Evolutionary conservation across 2,888 invertebrate species (phyloP).

Genomic region (Ctenicera cuprea): DNA sequence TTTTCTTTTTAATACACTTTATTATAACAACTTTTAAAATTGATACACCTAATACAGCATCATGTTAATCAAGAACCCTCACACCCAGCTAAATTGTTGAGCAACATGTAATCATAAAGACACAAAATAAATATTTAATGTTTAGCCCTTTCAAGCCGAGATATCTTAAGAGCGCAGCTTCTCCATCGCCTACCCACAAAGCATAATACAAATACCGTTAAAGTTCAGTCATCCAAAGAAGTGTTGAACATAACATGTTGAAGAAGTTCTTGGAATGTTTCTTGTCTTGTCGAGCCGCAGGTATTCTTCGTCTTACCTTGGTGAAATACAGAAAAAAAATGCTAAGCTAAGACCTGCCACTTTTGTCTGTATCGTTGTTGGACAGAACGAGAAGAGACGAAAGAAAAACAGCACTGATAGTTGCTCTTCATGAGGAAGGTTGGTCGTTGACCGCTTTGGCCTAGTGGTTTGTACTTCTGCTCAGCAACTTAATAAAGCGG

Average conservation of each 20-base stretch:
- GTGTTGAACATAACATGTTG: constrained; percentile 13
- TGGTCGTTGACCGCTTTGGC: constrained; percentile 68
- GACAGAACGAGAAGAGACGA: constrained; percentile 27
- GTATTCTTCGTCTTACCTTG: constrained; percentile 33
- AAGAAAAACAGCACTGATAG: constrained; percentile 25
- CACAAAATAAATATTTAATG: constrained; percentile 25
- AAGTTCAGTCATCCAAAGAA: constrained; percentile 30
- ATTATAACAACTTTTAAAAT: not conserved
- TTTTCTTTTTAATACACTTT: not conserved
- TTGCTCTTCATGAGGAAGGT: constrained; percentile 61
- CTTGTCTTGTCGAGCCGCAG: constrained; percentile 23
- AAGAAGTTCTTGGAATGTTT: constrained; percentile 9
- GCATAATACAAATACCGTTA: constrained; percentile 62
- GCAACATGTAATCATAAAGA: not conserved
- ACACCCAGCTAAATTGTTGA: not conserved
- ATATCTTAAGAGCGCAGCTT: constrained; percentile 14
- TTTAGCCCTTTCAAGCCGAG: constrained; percentile 35
- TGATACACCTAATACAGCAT: not conserved
- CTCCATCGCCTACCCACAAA: constrained; percentile 57
- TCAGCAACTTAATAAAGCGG: constrained; percentile 46
- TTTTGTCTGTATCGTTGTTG: not conserved
- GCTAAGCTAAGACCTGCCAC: constrained; percentile 4
- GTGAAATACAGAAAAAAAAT: constrained; percentile 12
- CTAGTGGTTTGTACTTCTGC: constrained; percentile 61
- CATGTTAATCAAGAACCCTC: not conserved